Evolutionary conservation across 2,113 vertebrate species (phyloP).

Genomic region (Xiphophorus hellerii): DNA sequence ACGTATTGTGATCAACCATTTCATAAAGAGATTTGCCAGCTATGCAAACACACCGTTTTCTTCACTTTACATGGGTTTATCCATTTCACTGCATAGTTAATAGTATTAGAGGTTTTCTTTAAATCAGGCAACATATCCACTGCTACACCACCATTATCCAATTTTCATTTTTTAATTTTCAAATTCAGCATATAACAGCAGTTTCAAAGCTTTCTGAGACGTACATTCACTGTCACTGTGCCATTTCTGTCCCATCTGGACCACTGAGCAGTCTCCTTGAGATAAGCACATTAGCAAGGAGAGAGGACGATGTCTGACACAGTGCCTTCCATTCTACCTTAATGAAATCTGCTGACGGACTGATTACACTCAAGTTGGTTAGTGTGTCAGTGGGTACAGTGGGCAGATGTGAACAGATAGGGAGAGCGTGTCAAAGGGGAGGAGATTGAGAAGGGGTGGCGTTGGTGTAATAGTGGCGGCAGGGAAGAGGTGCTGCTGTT

Average conservation of each 20-base stretch:
- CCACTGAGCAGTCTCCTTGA: constrained; percentile 65
- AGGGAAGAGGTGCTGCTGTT: constrained; percentile 15
- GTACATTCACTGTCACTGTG: constrained; percentile 31
- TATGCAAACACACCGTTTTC: not conserved
- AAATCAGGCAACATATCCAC: too few species aligned
- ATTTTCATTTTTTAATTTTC: not conserved
- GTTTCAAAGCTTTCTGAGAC: constrained; percentile 30
- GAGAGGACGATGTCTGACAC: constrained; percentile 52
- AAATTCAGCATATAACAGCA: not conserved
- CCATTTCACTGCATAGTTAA: not conserved
- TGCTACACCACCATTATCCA: not conserved
- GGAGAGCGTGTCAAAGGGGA: constrained; percentile 20
- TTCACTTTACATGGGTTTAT: not conserved
- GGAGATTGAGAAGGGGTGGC: not conserved
- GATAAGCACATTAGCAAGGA: constrained; percentile 53
- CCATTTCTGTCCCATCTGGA: constrained; percentile 38
- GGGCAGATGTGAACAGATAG: constrained; percentile 31
- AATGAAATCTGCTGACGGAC: constrained; percentile 70
- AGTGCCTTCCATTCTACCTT: constrained; percentile 54
- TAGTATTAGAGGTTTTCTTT: too few species aligned
- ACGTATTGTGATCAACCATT: too few species aligned
- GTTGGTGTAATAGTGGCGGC: not conserved
- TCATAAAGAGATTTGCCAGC: too few species aligned
- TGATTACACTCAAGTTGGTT: constrained; percentile 72
- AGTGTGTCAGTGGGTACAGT: constrained; percentile 65